Evolutionary conservation across 2,888 invertebrate species (phyloP).

Genomic region (Tachystola acroxantha): DNA sequence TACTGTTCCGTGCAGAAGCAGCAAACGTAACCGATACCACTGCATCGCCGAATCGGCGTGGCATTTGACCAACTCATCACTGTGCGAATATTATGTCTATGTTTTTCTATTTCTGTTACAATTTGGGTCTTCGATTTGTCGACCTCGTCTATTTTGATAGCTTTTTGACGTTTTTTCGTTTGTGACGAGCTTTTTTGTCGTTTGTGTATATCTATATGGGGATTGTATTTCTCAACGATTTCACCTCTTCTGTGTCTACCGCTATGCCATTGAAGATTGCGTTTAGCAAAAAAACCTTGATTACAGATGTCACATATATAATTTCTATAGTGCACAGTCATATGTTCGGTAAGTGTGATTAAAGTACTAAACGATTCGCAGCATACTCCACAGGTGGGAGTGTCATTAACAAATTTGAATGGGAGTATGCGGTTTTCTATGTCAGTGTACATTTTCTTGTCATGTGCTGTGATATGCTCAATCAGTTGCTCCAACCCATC

Average conservation of each 20-base stretch:
- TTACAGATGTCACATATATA: slow-evolving; percentile 51
- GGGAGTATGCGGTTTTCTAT: slow-evolving; percentile 37
- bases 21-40: slow-evolving; percentile 41
- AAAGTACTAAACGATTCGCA: slow-evolving; percentile 25
- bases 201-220: slow-evolving; percentile 18
- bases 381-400: slow-evolving; percentile 35
- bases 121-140: too few species aligned
- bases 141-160: too few species aligned
- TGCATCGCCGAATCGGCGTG: slow-evolving; percentile 40
- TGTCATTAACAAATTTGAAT: slow-evolving; percentile 28
- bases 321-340: slow-evolving; percentile 60
- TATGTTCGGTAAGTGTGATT: slow-evolving; percentile 65
- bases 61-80: slow-evolving; percentile 45
- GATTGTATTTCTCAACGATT: slow-evolving; percentile 45
- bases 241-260: slow-evolving; percentile 55
- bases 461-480: slow-evolving; percentile 29
- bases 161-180: slow-evolving; percentile 9
- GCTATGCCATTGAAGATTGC: slow-evolving; percentile 47
- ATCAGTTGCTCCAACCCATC: slow-evolving; percentile 27
- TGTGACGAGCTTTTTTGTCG: slow-evolving; percentile 24
- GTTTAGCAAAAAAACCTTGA: slow-evolving; percentile 46
- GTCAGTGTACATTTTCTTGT: slow-evolving; percentile 26
- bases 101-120: slow-evolving; percentile 26
- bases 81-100: slow-evolving; percentile 34
- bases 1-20: slow-evolving; percentile 37